Base-by-base conservation (phyloP, 30 jellyfish, hydroid and myxozoan genomes). In the Aurelia sp. region DNA sequence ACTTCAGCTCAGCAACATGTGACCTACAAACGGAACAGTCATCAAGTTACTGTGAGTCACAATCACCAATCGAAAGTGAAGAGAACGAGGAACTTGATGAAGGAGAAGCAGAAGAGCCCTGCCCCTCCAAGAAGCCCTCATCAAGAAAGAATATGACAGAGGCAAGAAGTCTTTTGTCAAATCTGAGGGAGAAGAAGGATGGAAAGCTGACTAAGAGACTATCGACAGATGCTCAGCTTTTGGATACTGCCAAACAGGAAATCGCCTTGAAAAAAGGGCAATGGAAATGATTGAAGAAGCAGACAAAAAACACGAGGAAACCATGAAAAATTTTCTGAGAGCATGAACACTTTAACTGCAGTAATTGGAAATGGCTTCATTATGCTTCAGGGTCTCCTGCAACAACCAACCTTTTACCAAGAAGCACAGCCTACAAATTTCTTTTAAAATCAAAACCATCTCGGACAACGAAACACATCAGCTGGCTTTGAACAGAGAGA, bases 321-420 rank as follows among this genome's bases (percentile, higher is more conserved):
- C 65, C 65, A 53, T 53, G 65, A 53, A 53, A 53, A 53, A 53
- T 53, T 18, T 53, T 53, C 65, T 12, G 65, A 53, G 19, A 53
- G 65, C 65, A 53, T 53, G 19, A 53, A 53, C 65, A 53, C 65
- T 53, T 53, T 53, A 53, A 53, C 65, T 53, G 16, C 65, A 0
- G 65, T 53, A 18, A 53, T 53, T 53, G 65, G 65, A 53, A 53
- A 53, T 53, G 65, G 65, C n/a, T 53, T 53, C 19, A 12, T 53
- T 1, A 53, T 53, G 65, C 65, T 53, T 53, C 65, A 53, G 65
- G 65, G 65, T 53, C 65, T 53, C 19, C 65, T 53, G 65, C 65
- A 53, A 53, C 65, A 53, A 53, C 65, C 65, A 53, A 53, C 65
- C 65, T 53, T 53, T 53, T 53, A 53, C 65, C n/a, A 53, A 53